phyloP scores from a whole-genome alignment of 2,113 vertebrate genomes.

The Candoia aspera region DNA sequence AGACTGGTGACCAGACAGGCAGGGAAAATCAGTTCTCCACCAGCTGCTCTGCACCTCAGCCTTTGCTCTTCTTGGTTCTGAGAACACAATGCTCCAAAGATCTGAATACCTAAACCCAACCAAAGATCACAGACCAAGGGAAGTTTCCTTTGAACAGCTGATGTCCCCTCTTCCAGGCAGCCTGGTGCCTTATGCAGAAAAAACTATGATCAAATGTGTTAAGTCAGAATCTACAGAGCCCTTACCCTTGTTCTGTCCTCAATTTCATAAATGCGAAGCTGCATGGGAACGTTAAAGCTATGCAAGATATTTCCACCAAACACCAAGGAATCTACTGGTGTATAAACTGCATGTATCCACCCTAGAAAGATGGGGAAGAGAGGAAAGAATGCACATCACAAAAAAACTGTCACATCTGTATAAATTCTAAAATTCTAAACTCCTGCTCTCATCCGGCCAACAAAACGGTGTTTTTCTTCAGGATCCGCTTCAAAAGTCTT shows the following conservation, averaged over 20 bases:
- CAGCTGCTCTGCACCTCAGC: not conserved
- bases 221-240: conserved; percentile 21
- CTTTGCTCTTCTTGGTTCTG: not conserved
- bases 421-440: too few species aligned
- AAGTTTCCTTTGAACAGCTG: conserved; percentile 38
- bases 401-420: not conserved
- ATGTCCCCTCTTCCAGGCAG: conserved; percentile 47
- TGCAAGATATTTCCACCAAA: conserved; percentile 98
- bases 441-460: not conserved
- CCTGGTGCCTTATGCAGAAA: conserved; percentile 5
- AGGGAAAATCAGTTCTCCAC: not conserved
- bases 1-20: not conserved
- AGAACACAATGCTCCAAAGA: conserved; percentile 20
- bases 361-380: conserved; percentile 74
- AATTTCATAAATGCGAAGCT: conserved; percentile 94
- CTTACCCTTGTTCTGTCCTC: conserved; percentile 97
- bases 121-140: conserved; percentile 35
- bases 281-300: conserved; percentile 99
- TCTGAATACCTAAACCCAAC: conserved; percentile 43
- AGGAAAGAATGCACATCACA: conserved; percentile 40
- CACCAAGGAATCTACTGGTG: conserved; percentile 93
- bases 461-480: too few species aligned
- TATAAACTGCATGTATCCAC: conserved; percentile 98
- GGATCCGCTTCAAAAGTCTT: not conserved
- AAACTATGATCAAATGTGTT: conserved; percentile 21